Evolutionary conservation across 2,797 vertebrate genomes (phyloP), one percentile per base, ranked within the genome.

Genomic region (Hirundo rustica): DNA sequence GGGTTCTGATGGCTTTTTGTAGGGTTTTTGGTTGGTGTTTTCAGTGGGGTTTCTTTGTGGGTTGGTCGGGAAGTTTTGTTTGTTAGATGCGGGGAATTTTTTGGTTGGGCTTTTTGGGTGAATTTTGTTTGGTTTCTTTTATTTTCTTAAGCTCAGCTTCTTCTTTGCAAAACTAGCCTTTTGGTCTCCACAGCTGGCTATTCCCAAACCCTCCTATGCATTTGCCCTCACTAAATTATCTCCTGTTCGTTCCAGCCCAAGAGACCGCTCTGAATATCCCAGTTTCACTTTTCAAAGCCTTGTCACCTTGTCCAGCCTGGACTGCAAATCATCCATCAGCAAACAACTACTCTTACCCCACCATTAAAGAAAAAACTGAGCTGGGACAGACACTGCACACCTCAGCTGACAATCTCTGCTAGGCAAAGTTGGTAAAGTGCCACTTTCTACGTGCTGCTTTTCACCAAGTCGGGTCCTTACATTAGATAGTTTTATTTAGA

Each of bases 1-100:
- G 0, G 25, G 10, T 7, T 66, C 54, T 34, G 16, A 38, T 29
- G 11, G 12, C 0, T 30, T 47, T 47, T 68, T 22, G 26, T 11
- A 4, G 20, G 11, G 3, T 7, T 23, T 44, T 76, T 23, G 11
- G 8, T 15, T 54, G 20, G 11, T 16, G 29, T 42, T 64, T 55
- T 64, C 32, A 27, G 20, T 36, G 32, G 32, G 34, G 5, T 3
- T 60, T 68, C 47, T 50, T 38, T n/a, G 11, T 32, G 16, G 16
- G 16, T 29, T 51, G 44, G 23, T 16, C 62, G 27, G 34, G 12
- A 21, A 9, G 1, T 5, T 40, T 47, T 57, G 38, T 84, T 72
- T 58, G 16, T 60, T 72, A 42, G 13, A 36, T 7, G 18, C 23
- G 16, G 29, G 5, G 4, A 6, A 6, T 11, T 36, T 83, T 36